Evolutionary conservation across 92 coral and sea anemone species (phyloP).

Genomic region (Virgularia gustaviana): DNA sequence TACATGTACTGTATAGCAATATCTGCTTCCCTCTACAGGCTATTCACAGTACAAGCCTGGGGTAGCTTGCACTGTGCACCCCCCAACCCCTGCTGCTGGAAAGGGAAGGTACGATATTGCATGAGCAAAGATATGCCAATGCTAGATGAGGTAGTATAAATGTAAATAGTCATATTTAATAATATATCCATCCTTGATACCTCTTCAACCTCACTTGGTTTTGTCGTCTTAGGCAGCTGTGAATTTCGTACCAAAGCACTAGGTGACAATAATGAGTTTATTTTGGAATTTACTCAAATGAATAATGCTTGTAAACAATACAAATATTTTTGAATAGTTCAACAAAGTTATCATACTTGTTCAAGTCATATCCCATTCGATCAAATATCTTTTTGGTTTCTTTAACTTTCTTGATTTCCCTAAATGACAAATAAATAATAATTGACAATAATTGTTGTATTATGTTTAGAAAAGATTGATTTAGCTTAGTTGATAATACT

Average conservation of each 20-base stretch:
- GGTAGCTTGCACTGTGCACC: no score
- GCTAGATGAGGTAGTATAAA: no score
- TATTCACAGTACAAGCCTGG: no score
- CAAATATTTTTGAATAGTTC: neutral
- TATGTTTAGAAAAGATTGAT: neutral
- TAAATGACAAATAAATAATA: slow-evolving; percentile 16
- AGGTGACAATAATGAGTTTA: neutral
- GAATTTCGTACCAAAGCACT: slow-evolving; percentile 92
- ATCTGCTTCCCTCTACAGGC: no score
- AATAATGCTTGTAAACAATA: neutral
- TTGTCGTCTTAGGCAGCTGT: slow-evolving; percentile 77
- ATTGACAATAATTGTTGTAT: neutral
- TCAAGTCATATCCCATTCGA: slow-evolving; percentile 82
- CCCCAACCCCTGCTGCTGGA: no score
- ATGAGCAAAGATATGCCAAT: no score
- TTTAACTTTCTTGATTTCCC: slow-evolving; percentile 91
- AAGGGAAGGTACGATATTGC: no score
- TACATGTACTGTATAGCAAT: no score
- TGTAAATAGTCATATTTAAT: neutral
- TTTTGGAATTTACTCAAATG: neutral
- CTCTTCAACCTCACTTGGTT: slow-evolving; percentile 86
- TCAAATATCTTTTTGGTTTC: slow-evolving; percentile 96
- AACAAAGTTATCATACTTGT: slow-evolving; percentile 54
- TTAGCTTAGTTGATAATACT: slow-evolving; percentile 14
- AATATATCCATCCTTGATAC: slow-evolving; percentile 23